Evolutionary conservation across 2,888 invertebrate species (phyloP).

Genomic region (Deilephila porcellus): DNA sequence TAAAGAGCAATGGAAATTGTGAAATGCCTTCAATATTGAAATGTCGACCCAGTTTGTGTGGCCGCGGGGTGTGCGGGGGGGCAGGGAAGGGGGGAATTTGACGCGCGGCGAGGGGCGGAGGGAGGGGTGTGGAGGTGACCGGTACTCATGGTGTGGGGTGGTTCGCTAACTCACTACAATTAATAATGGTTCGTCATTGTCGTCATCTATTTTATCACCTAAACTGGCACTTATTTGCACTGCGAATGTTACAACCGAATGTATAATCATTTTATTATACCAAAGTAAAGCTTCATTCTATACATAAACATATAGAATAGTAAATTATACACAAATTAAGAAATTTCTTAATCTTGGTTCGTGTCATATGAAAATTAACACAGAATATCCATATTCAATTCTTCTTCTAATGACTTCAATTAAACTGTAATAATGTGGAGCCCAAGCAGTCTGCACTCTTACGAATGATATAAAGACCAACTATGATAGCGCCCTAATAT

Average conservation of each 20-base stretch:
- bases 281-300: too few species aligned
- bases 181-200: conserved; percentile 68
- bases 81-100: conserved; percentile 39
- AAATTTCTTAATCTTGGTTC: too few species aligned
- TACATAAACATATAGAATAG: too few species aligned
- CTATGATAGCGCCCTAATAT: too few species aligned
- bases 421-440: too few species aligned
- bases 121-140: conserved; percentile 44
- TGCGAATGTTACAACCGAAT: conserved; percentile 12
- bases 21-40: conserved; percentile 80
- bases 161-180: conserved; percentile 59
- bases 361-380: too few species aligned
- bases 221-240: conserved; percentile 21
- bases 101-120: conserved; percentile 32
- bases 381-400: too few species aligned
- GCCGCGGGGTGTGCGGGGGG: conserved; percentile 49
- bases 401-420: too few species aligned
- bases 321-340: too few species aligned
- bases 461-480: too few species aligned
- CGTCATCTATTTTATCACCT: conserved; percentile 60
- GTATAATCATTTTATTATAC: not conserved
- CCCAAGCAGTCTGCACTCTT: too few species aligned
- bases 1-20: conserved; percentile 77
- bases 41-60: conserved; percentile 74
- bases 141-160: conserved; percentile 35